Percentiles rank a stretch among this genome's conserved stretches.
phyloP scores from a whole-genome alignment of 2,113 vertebrate genomes.

The Rhombomys opimus region DNA sequence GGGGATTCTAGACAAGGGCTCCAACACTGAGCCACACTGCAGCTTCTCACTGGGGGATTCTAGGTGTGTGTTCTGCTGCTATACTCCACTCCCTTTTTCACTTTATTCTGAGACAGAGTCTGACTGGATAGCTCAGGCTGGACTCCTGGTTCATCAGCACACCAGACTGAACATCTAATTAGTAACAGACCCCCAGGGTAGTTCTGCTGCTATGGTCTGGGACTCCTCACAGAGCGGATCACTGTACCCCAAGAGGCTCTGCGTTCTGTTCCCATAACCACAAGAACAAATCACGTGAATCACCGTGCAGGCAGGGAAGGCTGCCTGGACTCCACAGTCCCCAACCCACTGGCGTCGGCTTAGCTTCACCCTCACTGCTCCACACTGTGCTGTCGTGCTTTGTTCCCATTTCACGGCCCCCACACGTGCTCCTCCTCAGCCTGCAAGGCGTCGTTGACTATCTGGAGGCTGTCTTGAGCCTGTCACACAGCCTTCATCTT shows the following conservation, averaged over 20 bases:
- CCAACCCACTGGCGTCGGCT: not conserved
- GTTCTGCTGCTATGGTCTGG: no score
- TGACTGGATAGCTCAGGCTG: not conserved
- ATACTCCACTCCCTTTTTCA: not conserved
- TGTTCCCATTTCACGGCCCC: conserved; percentile 7
- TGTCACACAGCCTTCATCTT: not conserved
- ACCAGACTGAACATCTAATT: no score
- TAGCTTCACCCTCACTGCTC: not conserved
- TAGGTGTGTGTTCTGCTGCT: not conserved
- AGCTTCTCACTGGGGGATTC: no score
- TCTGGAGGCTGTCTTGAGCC: not conserved
- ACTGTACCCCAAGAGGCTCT: not conserved
- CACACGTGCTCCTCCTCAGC: not conserved
- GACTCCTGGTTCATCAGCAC: not conserved
- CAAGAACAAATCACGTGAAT: not conserved
- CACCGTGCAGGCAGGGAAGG: not conserved
- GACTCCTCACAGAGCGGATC: not conserved
- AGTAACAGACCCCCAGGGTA: no score
- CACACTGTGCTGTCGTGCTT: not conserved
- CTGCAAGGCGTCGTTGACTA: not conserved
- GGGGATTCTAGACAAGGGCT: no score
- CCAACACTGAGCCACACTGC: no score
- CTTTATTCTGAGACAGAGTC: not conserved
- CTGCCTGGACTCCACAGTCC: not conserved
- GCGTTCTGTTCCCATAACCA: not conserved